phyloP scores from a whole-genome alignment of 2,797 vertebrate species.

The Neosilurus mollespiculum region DNA sequence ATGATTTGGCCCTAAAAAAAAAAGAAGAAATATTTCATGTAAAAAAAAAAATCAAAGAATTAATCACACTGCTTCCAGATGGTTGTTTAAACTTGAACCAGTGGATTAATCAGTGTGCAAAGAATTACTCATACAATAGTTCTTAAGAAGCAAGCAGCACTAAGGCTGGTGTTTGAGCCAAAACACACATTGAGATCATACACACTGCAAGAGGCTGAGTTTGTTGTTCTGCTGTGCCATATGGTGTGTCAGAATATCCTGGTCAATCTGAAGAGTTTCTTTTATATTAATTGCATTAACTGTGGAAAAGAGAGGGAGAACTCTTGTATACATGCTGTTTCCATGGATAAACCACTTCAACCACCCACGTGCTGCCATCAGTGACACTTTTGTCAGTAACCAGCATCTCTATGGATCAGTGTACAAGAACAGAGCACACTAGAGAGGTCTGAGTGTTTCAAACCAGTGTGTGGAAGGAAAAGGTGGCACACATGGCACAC shows the following conservation, averaged over 20 bases:
- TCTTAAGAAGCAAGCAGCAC: not conserved
- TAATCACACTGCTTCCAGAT: slow-evolving; percentile 19
- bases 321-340: slow-evolving; percentile 6
- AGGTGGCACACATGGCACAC: too few species aligned
- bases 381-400: not conserved
- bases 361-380: slow-evolving; percentile 2
- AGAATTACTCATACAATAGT: not conserved
- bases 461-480: not conserved
- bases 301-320: not conserved
- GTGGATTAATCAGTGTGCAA: slow-evolving; percentile 5
- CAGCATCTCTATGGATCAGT: too few species aligned
- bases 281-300: slow-evolving; percentile 8
- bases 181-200: not conserved
- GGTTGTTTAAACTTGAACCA: not conserved
- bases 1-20: too few species aligned
- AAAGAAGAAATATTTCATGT: too few species aligned
- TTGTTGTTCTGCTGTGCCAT: not conserved
- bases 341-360: slow-evolving; percentile 33
- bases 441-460: not conserved
- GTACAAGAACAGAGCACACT: not conserved
- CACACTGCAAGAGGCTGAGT: not conserved
- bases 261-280: not conserved
- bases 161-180: not conserved
- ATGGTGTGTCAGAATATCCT: slow-evolving; percentile 15
- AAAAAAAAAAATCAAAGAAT: too few species aligned